Percentiles rank a stretch among this genome's conserved stretches.
Evolutionary conservation across 2,113 vertebrate species (phyloP).

Genomic region (Corythaixoides concolor): DNA sequence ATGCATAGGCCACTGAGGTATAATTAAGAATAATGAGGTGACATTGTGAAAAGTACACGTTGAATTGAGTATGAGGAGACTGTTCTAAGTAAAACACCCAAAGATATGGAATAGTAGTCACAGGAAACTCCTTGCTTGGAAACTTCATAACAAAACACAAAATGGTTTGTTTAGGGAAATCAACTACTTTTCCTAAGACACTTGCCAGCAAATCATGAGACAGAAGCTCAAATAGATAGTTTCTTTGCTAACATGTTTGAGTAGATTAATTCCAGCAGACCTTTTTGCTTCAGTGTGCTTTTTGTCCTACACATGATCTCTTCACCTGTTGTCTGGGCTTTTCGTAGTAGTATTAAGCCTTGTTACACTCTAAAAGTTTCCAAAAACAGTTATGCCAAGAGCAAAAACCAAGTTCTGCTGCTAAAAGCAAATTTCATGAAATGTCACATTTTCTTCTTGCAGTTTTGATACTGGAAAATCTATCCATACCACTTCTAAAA

Average conservation of each 20-base stretch:
- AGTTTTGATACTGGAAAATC: conserved; percentile 49
- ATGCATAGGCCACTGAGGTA: neutral
- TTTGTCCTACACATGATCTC: neutral
- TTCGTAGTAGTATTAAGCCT: neutral
- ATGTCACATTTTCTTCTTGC: conserved; percentile 11
- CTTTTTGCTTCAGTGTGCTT: neutral
- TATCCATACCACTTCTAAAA: conserved; percentile 61
- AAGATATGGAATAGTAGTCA: neutral
- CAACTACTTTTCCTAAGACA: neutral
- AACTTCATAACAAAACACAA: neutral
- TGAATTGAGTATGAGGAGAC: neutral
- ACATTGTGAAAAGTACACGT: neutral
- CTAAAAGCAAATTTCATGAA: neutral
- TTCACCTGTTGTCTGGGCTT: neutral
- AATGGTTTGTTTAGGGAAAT: neutral
- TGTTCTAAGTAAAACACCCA: neutral
- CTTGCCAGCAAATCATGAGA: neutral
- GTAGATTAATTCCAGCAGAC: neutral
- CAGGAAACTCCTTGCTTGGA: neutral
- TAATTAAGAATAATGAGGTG: neutral
- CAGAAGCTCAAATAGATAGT: neutral
- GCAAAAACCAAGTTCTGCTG: neutral
- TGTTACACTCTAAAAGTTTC: neutral
- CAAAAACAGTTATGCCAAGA: neutral
- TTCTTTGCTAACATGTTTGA: neutral